Evolutionary conservation across 2,113 vertebrate species (phyloP).

Genomic region (Acrocephalus arundinaceus): DNA sequence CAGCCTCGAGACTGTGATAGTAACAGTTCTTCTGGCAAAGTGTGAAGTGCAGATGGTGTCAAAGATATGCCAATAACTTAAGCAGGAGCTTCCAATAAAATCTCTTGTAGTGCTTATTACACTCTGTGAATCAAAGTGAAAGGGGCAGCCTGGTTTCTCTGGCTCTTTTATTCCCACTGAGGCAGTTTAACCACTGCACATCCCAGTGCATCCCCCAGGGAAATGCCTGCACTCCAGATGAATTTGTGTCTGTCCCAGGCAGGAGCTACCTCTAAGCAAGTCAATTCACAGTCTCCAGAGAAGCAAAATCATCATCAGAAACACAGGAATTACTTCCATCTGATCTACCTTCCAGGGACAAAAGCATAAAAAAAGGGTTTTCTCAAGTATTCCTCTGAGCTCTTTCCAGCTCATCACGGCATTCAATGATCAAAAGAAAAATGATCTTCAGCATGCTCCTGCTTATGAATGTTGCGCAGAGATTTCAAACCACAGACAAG

Average conservation of each 20-base stretch:
- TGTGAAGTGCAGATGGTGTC: slow-evolving; percentile 12
- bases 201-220: not conserved
- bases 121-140: not conserved
- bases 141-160: not conserved
- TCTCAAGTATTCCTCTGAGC: not conserved
- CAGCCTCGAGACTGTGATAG: not conserved
- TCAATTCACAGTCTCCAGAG: not conserved
- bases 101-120: not conserved
- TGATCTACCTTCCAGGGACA: not conserved
- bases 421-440: not conserved
- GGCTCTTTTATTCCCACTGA: not conserved
- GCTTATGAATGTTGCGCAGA: not conserved
- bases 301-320: not conserved
- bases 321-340: not conserved
- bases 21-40: slow-evolving; percentile 16
- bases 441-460: not conserved
- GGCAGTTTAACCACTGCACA: not conserved
- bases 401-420: not conserved
- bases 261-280: not conserved
- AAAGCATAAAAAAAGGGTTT: not conserved
- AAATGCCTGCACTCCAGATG: not conserved
- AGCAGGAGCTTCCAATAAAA: slow-evolving; percentile 8
- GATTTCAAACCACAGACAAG: not conserved
- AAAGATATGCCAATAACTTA: slow-evolving; percentile 18
- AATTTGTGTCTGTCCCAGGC: not conserved